phyloP scores from a whole-genome alignment of 2,113 vertebrate species.

The Microcebus ravelobensis region DNA sequence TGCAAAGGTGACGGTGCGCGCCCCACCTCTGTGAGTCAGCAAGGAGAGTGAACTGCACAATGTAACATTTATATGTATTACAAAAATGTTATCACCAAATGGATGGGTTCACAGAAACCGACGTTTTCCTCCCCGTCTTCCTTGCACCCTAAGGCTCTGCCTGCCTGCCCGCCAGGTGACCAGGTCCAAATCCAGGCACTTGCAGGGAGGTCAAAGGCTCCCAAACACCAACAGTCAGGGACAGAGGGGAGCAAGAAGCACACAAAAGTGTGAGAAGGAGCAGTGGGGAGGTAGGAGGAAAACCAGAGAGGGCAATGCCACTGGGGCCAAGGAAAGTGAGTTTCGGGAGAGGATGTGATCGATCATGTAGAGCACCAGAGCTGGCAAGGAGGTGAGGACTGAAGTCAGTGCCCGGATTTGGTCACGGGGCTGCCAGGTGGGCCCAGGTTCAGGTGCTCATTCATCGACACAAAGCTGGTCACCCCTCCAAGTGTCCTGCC shows the following conservation, averaged over 20 bases:
- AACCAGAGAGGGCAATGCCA: neutral
- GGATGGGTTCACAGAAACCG: neutral
- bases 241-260: neutral
- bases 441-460: neutral
- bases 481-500: neutral
- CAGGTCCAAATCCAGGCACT: neutral
- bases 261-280: neutral
- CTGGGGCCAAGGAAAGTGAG: neutral
- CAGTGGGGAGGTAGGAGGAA: neutral
- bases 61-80: neutral
- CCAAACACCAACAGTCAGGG: neutral
- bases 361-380: neutral
- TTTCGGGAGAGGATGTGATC: neutral
- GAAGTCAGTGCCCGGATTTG: neutral
- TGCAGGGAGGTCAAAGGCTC: neutral
- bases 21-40: accelerated
- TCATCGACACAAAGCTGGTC: neutral
- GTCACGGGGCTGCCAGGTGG: neutral
- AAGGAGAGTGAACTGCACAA: neutral
- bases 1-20: neutral
- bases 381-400: neutral
- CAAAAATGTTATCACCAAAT: neutral
- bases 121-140: neutral
- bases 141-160: neutral
- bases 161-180: neutral